phyloP scores from a whole-genome alignment of 2,888 invertebrate genomes.

The Elegia similella region DNA sequence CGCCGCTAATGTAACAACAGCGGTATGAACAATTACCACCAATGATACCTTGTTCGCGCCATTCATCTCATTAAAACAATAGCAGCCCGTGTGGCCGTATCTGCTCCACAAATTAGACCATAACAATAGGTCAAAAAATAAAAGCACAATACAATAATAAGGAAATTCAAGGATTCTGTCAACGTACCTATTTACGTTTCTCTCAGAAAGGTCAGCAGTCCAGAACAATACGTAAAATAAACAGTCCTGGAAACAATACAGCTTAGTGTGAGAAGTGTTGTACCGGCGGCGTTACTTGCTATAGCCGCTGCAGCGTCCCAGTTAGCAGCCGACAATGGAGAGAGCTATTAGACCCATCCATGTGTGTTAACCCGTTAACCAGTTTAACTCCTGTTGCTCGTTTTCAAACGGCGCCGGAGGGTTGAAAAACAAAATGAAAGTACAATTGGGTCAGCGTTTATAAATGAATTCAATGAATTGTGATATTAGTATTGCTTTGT shows the following conservation, averaged over 20 bases:
- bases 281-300: constrained; percentile 34
- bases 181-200: constrained; percentile 5
- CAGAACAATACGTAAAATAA: constrained; percentile 13
- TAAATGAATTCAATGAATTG: constrained; percentile 7
- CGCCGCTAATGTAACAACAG: constrained; percentile 1
- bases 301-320: constrained; percentile 47
- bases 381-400: constrained; percentile 64
- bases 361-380: constrained; percentile 72
- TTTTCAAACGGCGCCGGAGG: constrained; percentile 48
- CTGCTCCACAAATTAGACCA: not conserved
- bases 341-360: constrained; percentile 66
- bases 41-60: constrained; percentile 7
- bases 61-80: constrained; percentile 13
- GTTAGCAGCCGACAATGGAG: constrained; percentile 60
- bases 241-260: constrained; percentile 21
- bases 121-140: constrained; percentile 10
- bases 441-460: constrained; percentile 36
- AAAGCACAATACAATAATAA: constrained; percentile 1
- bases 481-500: constrained; percentile 9
- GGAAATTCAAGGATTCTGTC: constrained; percentile 5
- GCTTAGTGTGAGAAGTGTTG: constrained; percentile 31
- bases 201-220: constrained; percentile 10
- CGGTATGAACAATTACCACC: constrained; percentile 4
- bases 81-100: not conserved
- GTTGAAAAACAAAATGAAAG: constrained; percentile 53